Evolutionary conservation across 2,797 vertebrate genomes (phyloP), one percentile per base, ranked within the genome.

Genomic region (Margarornis squamiger): DNA sequence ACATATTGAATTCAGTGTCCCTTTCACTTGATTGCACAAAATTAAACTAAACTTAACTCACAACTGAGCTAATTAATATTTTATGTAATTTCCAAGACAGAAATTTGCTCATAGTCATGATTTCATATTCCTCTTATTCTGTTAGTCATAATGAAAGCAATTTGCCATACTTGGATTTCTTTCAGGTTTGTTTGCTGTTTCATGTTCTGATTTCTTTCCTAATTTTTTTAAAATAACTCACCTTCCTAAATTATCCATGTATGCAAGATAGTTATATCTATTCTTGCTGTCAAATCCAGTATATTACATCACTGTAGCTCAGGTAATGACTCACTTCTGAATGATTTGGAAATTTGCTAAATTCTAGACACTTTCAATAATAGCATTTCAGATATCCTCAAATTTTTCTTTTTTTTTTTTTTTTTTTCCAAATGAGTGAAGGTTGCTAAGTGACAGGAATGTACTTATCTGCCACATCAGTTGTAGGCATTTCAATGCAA

Each of bases 381-480:
- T 19, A 80, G 51, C 73, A 83, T 90, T 86, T 46, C 39, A 88
- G 68, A 95, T 92, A 83, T 12, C 16, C 59, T 65, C 21, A 3
- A 3, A 49, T 16, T 29, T 51, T 54, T 20, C 21, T 49, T 16
- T 27, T 51, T 54, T 19, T 30, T 32, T 16, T 41, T 41, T 41
- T 62, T 41, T 38, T 12, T 71, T 92, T 76, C 77, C 1, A 3
- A 91, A 76, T 9, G 5, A 90, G 55, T 43, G 41, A 83, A 92
- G 77, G 94, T 96, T 97, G 95, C 95, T 96, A 95, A 96, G 94
- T 93, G 86, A 96, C 86, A 88, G 67, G 73, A 96, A 86, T 10
- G 22, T 63, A 92, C 77, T 85, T 92, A 85, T 66, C 51, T 90
- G 75, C 32, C 48, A 85, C 58, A 93, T 90, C 63, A 92, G 48